phyloP scores from a whole-genome alignment of 2,888 invertebrate genomes.

The Pterostichus madidus region DNA sequence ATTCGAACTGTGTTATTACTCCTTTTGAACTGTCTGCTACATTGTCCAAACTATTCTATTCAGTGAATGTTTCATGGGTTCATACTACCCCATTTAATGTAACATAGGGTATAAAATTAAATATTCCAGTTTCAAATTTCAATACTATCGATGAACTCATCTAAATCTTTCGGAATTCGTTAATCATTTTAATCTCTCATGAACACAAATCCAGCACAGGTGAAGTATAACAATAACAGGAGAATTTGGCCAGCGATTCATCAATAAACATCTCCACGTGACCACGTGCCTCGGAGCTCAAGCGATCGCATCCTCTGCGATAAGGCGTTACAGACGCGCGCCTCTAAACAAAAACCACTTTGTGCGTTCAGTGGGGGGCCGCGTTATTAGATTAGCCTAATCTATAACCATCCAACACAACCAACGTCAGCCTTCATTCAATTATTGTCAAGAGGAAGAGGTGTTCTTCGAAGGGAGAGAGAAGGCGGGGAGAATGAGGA shows the following conservation, averaged over 20 bases:
- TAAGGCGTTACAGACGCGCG: slow-evolving; percentile 23
- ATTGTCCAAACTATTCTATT: no score
- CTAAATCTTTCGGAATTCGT: neutral
- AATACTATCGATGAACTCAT: no score
- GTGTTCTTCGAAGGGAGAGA: no score
- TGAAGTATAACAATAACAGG: slow-evolving; percentile 8
- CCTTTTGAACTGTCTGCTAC: no score
- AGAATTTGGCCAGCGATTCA: neutral
- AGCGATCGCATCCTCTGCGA: neutral
- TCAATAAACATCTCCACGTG: neutral
- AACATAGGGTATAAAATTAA: no score
- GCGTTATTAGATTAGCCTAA: slow-evolving; percentile 49
- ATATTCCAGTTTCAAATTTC: no score
- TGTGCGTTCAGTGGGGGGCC: slow-evolving; percentile 28
- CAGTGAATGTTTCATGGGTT: no score
- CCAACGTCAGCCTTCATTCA: slow-evolving; percentile 15
- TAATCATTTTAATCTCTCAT: neutral
- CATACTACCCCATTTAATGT: no score
- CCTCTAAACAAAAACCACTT: slow-evolving; percentile 38
- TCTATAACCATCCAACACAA: slow-evolving; percentile 34
- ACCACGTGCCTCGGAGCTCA: neutral
- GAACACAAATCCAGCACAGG: neutral
- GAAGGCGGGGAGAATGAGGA: no score
- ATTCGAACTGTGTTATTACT: no score
- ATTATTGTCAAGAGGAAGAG: neutral